Conservation (phyloP, 1,140 invertebrate species). For the Cyphomyrmex costatus region DNA sequence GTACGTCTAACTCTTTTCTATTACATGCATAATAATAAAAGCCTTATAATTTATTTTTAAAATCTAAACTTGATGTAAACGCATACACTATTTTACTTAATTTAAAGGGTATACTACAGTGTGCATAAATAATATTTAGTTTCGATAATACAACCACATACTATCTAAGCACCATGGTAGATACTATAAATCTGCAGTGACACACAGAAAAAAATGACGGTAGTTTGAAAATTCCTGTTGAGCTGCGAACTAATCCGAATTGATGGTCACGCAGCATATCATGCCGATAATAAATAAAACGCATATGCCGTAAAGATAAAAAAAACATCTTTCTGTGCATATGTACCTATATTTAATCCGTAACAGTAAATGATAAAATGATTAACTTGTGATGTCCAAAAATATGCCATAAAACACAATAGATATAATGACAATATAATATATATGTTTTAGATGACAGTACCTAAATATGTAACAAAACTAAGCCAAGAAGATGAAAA, state of each 20-base stretch:
- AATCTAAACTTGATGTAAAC: neutral
- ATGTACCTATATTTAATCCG: neutral
- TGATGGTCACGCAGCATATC: slow-evolving; percentile 63
- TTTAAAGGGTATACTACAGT: neutral
- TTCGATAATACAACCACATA: neutral
- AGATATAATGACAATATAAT: neutral
- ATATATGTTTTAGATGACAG: neutral
- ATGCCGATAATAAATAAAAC: slow-evolving; percentile 72
- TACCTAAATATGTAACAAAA: neutral
- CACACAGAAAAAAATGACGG: slow-evolving; percentile 67
- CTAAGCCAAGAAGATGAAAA: neutral
- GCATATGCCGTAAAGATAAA: slow-evolving; percentile 47
- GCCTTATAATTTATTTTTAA: neutral
- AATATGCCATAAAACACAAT: neutral
- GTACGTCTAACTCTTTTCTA: too few species aligned
- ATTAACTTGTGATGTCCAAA: slow-evolving; percentile 59
- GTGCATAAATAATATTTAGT: slow-evolving; percentile 27
- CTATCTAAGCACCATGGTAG: slow-evolving; percentile 2
- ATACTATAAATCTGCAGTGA: slow-evolving; percentile 36
- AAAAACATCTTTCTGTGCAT: neutral
- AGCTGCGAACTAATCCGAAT: slow-evolving; percentile 70
- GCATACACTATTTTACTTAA: neutral
- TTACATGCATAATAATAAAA: neutral
- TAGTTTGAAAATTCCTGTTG: slow-evolving; percentile 68
- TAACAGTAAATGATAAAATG: slow-evolving; percentile 24